These are phyloP conservation scores for Calycopis cecrops DNA, from an alignment of 1,140 invertebrate genomes.

Conservation along the genomic window DNA sequence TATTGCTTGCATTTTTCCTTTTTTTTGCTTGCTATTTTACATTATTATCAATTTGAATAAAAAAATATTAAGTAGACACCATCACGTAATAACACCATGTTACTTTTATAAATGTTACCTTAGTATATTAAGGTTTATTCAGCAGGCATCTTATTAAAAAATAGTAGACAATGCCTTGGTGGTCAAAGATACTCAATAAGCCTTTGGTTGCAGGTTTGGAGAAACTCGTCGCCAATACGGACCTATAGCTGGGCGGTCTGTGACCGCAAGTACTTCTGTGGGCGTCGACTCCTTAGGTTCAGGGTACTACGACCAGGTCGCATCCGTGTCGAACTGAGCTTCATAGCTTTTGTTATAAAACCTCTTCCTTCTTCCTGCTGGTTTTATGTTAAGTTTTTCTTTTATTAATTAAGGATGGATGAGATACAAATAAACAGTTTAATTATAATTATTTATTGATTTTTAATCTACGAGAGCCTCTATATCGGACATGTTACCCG, in stretches of 20 bases:
- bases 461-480: background rate
- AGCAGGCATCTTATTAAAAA: too few relatives aligned
- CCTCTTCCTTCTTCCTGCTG: background rate
- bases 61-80: too few relatives aligned
- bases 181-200: too few relatives aligned
- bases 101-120: too few relatives aligned
- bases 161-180: too few relatives aligned
- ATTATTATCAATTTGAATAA: too few relatives aligned
- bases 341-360: background rate
- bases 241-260: constrained; percentile 26
- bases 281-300: constrained; percentile 37
- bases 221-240: constrained; percentile 27
- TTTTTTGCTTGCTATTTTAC: too few relatives aligned
- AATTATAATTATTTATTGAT: constrained; percentile 1
- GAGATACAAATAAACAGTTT: constrained; percentile 5
- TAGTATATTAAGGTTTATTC: too few relatives aligned
- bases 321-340: constrained; percentile 36
- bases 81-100: too few relatives aligned
- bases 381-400: background rate
- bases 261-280: constrained; percentile 39
- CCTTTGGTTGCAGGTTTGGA: constrained; percentile 26
- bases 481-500: too few relatives aligned
- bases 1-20: too few relatives aligned
- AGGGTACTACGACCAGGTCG: constrained; percentile 43
- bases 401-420: constrained; percentile 4